A percentile compares a stretch with the other conserved stretches of the same genome.
These are phyloP conservation scores for Sitta europaea DNA, from an alignment of 2,113 vertebrate genomes.

Conservation along the genomic window DNA sequence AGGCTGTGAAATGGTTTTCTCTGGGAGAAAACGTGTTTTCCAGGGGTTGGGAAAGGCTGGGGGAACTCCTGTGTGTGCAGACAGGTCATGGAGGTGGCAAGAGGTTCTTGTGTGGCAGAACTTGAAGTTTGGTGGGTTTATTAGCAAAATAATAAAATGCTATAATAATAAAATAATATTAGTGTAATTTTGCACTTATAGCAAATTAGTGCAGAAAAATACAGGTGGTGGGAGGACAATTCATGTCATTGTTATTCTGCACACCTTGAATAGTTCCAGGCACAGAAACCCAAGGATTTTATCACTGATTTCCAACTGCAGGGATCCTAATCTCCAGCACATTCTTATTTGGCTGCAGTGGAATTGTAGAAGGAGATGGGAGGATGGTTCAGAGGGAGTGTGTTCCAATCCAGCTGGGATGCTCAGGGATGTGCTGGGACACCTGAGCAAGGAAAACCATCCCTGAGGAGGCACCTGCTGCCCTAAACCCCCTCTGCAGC, in stretches of 20 bases:
- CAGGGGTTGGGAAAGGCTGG: neutral
- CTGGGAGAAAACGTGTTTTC: neutral
- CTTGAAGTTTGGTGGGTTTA: neutral
- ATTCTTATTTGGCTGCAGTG: neutral
- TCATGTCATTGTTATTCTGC: rapidly evolving
- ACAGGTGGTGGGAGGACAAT: neutral
- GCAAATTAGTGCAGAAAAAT: neutral
- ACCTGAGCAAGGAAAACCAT: neutral
- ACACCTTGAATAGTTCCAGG: neutral
- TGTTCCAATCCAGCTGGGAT: neutral
- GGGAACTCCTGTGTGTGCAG: neutral
- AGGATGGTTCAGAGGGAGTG: neutral
- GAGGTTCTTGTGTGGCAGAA: neutral
- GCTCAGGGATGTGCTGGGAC: neutral
- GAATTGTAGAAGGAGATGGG: neutral
- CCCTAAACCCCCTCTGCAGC: neutral
- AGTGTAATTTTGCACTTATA: too few relatives aligned
- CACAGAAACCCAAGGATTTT: neutral
- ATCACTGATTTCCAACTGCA: neutral
- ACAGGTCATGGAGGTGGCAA: neutral
- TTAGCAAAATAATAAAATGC: too few relatives aligned
- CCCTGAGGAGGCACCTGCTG: neutral
- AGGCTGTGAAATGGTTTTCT: neutral
- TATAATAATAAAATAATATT: too few relatives aligned
- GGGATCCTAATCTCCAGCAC: neutral